phyloP scores from a whole-genome alignment of 2,888 invertebrate species.

The Drosophila picticornis region DNA sequence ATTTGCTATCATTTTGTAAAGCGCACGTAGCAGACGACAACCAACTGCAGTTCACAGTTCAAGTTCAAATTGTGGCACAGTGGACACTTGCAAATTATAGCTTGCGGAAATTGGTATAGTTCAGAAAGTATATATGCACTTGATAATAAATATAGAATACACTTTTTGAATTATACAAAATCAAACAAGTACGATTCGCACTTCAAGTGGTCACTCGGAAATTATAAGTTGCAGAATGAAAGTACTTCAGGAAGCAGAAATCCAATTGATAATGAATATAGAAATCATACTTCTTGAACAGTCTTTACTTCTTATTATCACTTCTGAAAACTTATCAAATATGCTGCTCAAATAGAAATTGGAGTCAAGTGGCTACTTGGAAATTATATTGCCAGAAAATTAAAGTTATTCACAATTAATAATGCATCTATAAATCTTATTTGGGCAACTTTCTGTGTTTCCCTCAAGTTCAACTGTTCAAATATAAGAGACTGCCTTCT shows the following conservation, averaged over 20 bases:
- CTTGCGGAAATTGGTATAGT: not conserved
- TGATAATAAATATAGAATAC: not conserved
- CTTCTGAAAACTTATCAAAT: not conserved
- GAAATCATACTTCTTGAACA: not conserved
- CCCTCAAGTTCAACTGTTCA: not conserved
- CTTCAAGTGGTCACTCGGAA: not conserved
- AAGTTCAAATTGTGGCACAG: slow-evolving; percentile 30
- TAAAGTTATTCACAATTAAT: not conserved
- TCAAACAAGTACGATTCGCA: not conserved
- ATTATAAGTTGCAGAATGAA: not conserved
- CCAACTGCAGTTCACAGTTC: slow-evolving; percentile 26
- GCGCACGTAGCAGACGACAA: slow-evolving; percentile 44
- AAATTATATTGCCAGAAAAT: not conserved
- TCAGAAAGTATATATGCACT: not conserved
- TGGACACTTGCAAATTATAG: not conserved
- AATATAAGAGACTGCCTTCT: not conserved
- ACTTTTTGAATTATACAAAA: not conserved
- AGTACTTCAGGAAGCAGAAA: not conserved
- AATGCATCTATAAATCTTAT: not conserved
- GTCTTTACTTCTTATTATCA: not conserved
- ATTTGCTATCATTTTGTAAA: slow-evolving; percentile 51
- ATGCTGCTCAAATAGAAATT: not conserved
- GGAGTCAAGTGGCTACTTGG: not conserved
- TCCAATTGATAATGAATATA: not conserved
- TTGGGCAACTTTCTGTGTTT: not conserved